Evolutionary conservation across 2,888 invertebrate species (phyloP), one percentile per base, ranked within the genome.

Genomic region (Anagyrus pseudococci): DNA sequence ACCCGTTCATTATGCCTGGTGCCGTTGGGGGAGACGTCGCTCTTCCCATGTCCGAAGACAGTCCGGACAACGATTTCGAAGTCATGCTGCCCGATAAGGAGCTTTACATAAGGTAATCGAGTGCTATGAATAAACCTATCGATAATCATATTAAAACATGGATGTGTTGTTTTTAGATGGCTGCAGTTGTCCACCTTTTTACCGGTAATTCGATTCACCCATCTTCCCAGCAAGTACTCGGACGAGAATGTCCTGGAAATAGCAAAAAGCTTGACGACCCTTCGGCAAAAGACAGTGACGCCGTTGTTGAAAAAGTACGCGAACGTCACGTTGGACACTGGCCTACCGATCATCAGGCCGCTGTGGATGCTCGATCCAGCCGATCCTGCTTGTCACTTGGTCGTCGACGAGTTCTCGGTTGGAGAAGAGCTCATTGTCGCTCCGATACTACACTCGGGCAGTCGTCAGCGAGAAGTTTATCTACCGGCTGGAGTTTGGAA

Each of bases 401-500:
- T 93, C 0, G 86, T 86, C 22, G 94, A 95, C 76, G 93, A 96
- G 80, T 96, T 96, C 79, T 89, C 92, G 0, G 87, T 97, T 0
- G 96, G 96, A 0, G 92, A 92, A 70, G 93, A 94, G 77, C 84
- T 96, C 0, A 91, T 96, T 33, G 95, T 96, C 0, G 96, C 96
- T 0, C 96, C 96, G 0, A 87, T 96, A 52, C 78, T 96, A 33
- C 83, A 88, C 55, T 85, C 87, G 0, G 89, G 89, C 0, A 85
- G 87, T 43, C 87, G 88, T 26, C 87, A 89, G 68, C 84, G 91
- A 67, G 95, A 91, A 83, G 91, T 97, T 61, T 96, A 96, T 76
- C 84, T 95, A 26, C 96, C 96, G 0, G 90, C 90, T 25, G 98
- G 96, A 0, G 90, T 94, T 0, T 97, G 97, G 97, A 91, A 90